Conservation (phyloP, 1,140 invertebrate genomes). For the Drosophila kepulauana region DNA sequence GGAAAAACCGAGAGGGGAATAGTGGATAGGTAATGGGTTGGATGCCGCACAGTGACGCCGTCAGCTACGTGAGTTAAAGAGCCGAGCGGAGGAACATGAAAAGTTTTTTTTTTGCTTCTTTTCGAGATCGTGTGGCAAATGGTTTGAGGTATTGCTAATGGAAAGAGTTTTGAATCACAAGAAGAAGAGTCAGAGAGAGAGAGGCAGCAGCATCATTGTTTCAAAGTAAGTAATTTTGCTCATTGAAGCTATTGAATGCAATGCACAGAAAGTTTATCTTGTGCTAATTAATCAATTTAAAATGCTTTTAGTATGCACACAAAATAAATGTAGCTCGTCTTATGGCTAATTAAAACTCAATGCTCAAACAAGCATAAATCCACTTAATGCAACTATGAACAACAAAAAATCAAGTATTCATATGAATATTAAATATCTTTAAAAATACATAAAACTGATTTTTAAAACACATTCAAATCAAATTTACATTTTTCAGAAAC, state of each 20-base stretch:
- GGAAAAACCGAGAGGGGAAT: not conserved
- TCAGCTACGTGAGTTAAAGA: slow-evolving; percentile 37
- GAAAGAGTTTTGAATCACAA: slow-evolving; percentile 3
- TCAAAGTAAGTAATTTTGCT: slow-evolving; percentile 3
- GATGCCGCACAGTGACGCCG: slow-evolving; percentile 6
- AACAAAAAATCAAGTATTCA: slow-evolving; percentile 10
- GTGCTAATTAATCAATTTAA: slow-evolving; percentile 11
- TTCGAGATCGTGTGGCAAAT: slow-evolving; percentile 12
- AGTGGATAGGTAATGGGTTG: not conserved
- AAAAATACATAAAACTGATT: slow-evolving; percentile 8
- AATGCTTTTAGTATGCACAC: not conserved
- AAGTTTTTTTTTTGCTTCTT: slow-evolving; percentile 8
- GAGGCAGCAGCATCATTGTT: slow-evolving; percentile 10
- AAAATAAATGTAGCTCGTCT: not conserved
- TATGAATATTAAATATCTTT: slow-evolving; percentile 23
- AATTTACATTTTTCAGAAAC: slow-evolving; percentile 25
- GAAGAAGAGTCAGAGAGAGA: not conserved
- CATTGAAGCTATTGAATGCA: slow-evolving; percentile 20
- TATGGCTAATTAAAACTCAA: slow-evolving; percentile 10
- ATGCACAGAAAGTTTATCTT: not conserved
- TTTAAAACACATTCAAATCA: slow-evolving; percentile 14
- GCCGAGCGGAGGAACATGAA: slow-evolving; percentile 17
- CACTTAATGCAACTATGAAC: not conserved
- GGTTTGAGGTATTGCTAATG: slow-evolving; percentile 10
- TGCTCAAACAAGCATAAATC: slow-evolving; percentile 4